Percentiles rank a stretch among this genome's conserved stretches.
Conservation (phyloP, 2,888 invertebrate genomes). For the Endotricha flammealis region DNA sequence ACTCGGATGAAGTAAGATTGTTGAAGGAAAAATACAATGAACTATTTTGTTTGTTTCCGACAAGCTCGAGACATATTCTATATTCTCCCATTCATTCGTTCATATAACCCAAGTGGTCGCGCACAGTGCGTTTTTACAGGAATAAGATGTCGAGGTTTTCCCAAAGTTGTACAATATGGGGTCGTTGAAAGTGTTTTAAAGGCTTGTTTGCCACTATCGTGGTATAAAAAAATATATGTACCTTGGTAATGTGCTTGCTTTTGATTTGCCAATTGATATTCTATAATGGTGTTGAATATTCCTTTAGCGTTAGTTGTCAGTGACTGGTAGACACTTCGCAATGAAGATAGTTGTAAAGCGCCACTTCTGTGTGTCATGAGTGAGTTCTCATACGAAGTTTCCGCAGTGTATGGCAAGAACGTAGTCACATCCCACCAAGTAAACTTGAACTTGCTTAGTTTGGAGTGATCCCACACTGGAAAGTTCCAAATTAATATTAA, state of each 20-base stretch:
- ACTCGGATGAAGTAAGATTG: too few relatives aligned
- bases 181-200: too few relatives aligned
- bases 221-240: conserved; percentile 37
- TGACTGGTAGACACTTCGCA: conserved; percentile 93
- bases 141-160: too few relatives aligned
- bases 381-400: conserved; percentile 91
- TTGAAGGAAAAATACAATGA: too few relatives aligned
- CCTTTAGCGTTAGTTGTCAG: conserved; percentile 92
- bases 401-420: conserved; percentile 88
- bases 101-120: too few relatives aligned
- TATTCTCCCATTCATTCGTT: too few relatives aligned
- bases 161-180: too few relatives aligned
- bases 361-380: conserved; percentile 88
- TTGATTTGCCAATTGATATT: conserved; percentile 87
- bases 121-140: too few relatives aligned
- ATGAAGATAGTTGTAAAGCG: conserved; percentile 87
- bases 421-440: conserved; percentile 95
- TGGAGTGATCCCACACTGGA: conserved; percentile 93
- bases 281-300: conserved; percentile 89
- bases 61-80: too few relatives aligned
- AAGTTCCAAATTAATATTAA: too few relatives aligned
- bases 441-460: conserved; percentile 90
- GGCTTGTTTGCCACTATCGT: too few relatives aligned
- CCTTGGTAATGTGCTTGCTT: conserved; percentile 86
- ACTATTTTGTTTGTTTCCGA: too few relatives aligned